Conservation (phyloP, 2,113 vertebrate species). For the Lucifuga dentata region DNA sequence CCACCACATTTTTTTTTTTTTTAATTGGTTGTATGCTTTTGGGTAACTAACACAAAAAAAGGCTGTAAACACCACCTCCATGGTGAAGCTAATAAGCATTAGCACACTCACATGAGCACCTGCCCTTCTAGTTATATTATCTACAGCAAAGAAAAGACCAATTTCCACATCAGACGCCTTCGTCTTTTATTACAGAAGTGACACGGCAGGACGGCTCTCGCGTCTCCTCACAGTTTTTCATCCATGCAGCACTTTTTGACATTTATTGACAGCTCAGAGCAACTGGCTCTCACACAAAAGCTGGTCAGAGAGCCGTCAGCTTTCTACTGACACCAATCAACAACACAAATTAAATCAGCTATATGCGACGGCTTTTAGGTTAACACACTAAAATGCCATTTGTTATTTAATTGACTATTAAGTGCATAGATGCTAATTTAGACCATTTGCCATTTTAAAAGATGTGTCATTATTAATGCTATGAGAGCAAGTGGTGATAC, state of each 20-base stretch:
- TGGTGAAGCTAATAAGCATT: too few species aligned
- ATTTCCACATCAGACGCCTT: background rate
- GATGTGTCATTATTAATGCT: conserved; percentile 11
- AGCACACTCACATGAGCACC: too few species aligned
- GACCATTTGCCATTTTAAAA: conserved; percentile 14
- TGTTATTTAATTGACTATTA: conserved; percentile 13
- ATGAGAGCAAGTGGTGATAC: conserved; percentile 28
- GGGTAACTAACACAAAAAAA: too few species aligned
- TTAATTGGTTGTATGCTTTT: too few species aligned
- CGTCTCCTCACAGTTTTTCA: background rate
- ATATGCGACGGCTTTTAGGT: background rate
- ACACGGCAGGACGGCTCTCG: background rate
- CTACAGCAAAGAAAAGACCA: background rate
- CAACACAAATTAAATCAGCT: conserved; percentile 1
- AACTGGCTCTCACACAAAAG: background rate
- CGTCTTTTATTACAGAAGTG: too few species aligned
- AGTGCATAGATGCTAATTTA: conserved; percentile 2
- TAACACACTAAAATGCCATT: conserved; percentile 2
- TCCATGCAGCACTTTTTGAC: conserved; percentile 11
- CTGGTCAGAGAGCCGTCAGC: background rate
- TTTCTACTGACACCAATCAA: conserved; percentile 7
- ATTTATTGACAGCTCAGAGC: conserved; percentile 18
- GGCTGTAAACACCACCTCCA: too few species aligned
- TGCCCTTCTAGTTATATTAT: too few species aligned
- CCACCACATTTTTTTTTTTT: too few species aligned